Percentiles rank a stretch among this genome's conserved stretches.
phyloP scores from a whole-genome alignment of 2,888 invertebrate species.

The Thymelicus sylvestris region DNA sequence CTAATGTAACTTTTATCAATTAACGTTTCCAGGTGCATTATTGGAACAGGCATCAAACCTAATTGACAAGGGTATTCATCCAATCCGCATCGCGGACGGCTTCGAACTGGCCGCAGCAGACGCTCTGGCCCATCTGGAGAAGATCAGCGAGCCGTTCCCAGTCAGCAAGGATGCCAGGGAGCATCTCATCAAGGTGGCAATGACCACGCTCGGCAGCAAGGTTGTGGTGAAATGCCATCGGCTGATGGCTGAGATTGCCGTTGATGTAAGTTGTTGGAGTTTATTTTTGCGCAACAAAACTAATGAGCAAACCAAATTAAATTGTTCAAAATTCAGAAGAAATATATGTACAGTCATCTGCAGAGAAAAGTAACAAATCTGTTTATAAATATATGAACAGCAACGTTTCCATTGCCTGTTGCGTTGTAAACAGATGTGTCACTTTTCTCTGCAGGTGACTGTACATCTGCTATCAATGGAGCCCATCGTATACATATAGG shows the following conservation, averaged over 20 bases:
- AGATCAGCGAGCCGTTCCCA: slow-evolving; percentile 95
- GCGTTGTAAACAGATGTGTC: no score
- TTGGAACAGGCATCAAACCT: slow-evolving; percentile 97
- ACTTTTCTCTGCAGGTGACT: no score
- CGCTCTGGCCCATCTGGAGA: slow-evolving; percentile 93
- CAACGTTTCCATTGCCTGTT: no score
- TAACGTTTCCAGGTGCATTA: slow-evolving; percentile 88
- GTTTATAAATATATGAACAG: no score
- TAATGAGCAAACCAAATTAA: no score
- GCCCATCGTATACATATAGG: no score
- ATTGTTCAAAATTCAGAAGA: no score
- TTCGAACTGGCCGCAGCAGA: slow-evolving; percentile 98
- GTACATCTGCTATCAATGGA: no score
- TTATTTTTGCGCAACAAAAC: not conserved
- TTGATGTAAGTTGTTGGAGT: slow-evolving; percentile 78
- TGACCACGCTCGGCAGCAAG: slow-evolving; percentile 99
- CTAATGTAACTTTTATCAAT: no score
- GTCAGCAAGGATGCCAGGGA: slow-evolving; percentile 93
- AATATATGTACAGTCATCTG: no score
- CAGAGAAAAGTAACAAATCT: no score
- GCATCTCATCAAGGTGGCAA: slow-evolving; percentile 96
- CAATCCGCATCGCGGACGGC: slow-evolving; percentile 99
- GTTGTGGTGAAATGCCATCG: slow-evolving; percentile 98
- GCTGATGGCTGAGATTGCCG: slow-evolving; percentile 99
- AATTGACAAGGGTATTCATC: slow-evolving; percentile 98